Conservation (phyloP, 1,140 invertebrate genomes). For the Drosophila saltans region DNA sequence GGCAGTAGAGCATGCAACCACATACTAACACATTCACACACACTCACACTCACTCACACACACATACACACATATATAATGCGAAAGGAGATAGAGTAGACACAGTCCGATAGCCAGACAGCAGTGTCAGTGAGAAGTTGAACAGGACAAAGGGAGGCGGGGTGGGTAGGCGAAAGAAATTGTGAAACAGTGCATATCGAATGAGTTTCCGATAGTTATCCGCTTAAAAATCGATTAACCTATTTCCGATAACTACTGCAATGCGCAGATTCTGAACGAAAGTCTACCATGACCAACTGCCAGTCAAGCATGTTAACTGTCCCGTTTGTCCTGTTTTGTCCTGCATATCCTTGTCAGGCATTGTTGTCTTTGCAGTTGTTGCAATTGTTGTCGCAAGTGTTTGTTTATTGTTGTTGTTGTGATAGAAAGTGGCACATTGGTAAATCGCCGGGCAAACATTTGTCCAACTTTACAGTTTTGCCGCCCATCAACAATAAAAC, state of each 20-base stretch:
- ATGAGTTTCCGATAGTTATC: constrained; percentile 81
- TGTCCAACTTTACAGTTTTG: constrained; percentile 40
- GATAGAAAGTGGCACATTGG: constrained; percentile 77
- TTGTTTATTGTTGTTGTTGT: constrained; percentile 52
- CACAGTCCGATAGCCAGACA: background rate
- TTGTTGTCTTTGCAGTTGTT: constrained; percentile 8
- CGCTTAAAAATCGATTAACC: constrained; percentile 83
- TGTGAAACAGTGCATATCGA: constrained; percentile 78
- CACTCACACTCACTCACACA: constrained; percentile 46
- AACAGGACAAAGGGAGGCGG: background rate
- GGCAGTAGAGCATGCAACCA: constrained; percentile 56
- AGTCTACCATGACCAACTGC: constrained; percentile 40
- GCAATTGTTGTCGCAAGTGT: constrained; percentile 10
- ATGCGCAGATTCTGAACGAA: constrained; percentile 68
- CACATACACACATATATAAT: constrained; percentile 15
- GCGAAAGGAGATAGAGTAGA: constrained; percentile 2
- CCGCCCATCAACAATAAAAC: no score
- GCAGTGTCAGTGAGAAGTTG: background rate
- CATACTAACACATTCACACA: constrained; percentile 36
- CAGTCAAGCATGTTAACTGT: constrained; percentile 76
- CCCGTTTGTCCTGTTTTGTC: constrained; percentile 24
- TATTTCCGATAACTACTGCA: constrained; percentile 82
- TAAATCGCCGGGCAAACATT: constrained; percentile 63
- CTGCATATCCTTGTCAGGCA: constrained; percentile 7
- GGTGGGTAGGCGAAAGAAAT: background rate